Percentiles rank a stretch among this genome's conserved stretches.
These are phyloP conservation scores for Atherinosoma microstoma DNA, from an alignment of 2,797 vertebrate genomes.

Conservation along the genomic window DNA sequence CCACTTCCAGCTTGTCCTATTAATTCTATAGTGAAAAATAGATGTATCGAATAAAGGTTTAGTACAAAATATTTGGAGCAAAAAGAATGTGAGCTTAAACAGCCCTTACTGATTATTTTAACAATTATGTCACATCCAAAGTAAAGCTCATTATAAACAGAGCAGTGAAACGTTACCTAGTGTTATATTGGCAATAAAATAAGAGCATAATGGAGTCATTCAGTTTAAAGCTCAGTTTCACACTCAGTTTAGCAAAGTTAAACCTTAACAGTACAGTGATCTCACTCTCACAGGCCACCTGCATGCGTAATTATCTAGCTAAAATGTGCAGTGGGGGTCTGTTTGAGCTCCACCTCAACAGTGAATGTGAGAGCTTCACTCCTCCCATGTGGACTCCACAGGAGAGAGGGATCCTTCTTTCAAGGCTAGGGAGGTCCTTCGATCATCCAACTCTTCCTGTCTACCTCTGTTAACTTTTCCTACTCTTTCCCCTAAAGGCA, in stretches of 20 bases:
- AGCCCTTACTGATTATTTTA: slow-evolving; percentile 26
- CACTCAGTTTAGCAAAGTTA: slow-evolving; percentile 49
- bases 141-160: slow-evolving; percentile 27
- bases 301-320: slow-evolving; percentile 34
- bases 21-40: slow-evolving; percentile 26
- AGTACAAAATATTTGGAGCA: slow-evolving; percentile 15
- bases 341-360: slow-evolving; percentile 21
- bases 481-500: slow-evolving; percentile 63
- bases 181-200: slow-evolving; percentile 37
- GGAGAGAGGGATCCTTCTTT: slow-evolving; percentile 27
- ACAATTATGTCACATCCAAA: slow-evolving; percentile 31
- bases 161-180: slow-evolving; percentile 25
- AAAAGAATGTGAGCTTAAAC: slow-evolving; percentile 22
- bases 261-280: slow-evolving; percentile 56
- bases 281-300: slow-evolving; percentile 57
- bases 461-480: slow-evolving; percentile 72
- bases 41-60: slow-evolving; percentile 21
- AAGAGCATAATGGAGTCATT: slow-evolving; percentile 46
- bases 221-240: slow-evolving; percentile 50
- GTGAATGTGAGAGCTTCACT: slow-evolving; percentile 17
- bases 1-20: slow-evolving; percentile 29
- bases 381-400: slow-evolving; percentile 5
- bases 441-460: slow-evolving; percentile 66
- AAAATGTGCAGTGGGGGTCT: slow-evolving; percentile 35
- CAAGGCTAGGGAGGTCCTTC: slow-evolving; percentile 61